phyloP scores from a whole-genome alignment of 2,113 vertebrate species.

The Delphinus delphis region DNA sequence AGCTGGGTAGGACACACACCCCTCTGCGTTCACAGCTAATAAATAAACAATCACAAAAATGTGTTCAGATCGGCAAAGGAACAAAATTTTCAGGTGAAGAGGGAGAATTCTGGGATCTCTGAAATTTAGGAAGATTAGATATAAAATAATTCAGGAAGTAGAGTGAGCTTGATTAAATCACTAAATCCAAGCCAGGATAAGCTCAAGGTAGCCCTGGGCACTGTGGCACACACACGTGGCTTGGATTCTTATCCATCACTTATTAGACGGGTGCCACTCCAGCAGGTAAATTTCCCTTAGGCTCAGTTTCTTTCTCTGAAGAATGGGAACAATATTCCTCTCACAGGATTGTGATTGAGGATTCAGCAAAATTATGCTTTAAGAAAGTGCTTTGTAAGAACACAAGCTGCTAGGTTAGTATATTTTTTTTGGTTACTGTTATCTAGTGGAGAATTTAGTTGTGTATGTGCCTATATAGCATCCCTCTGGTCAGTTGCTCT shows the following conservation, averaged over 20 bases:
- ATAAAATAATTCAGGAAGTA: background rate
- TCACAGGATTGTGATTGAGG: background rate
- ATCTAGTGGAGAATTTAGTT: background rate
- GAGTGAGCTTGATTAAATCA: background rate
- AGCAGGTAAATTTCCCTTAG: background rate
- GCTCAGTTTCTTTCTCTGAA: background rate
- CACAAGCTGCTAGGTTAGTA: background rate
- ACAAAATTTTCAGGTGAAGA: background rate
- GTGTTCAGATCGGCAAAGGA: background rate
- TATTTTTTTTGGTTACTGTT: background rate
- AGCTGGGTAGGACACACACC: background rate
- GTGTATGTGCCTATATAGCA: background rate
- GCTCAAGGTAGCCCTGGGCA: background rate
- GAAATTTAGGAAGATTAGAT: background rate
- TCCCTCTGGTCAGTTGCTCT: background rate
- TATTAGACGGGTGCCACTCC: background rate
- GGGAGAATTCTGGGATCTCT: background rate
- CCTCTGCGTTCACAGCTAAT: background rate
- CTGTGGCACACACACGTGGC: too few species aligned
- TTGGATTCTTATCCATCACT: background rate
- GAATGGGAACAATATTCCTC: background rate
- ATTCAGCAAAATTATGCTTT: background rate
- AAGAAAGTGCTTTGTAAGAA: constrained; percentile 5
- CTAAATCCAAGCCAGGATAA: background rate
- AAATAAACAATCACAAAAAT: background rate